phyloP scores from a whole-genome alignment of 2,888 invertebrate genomes.

The Seira sanloemensis region DNA sequence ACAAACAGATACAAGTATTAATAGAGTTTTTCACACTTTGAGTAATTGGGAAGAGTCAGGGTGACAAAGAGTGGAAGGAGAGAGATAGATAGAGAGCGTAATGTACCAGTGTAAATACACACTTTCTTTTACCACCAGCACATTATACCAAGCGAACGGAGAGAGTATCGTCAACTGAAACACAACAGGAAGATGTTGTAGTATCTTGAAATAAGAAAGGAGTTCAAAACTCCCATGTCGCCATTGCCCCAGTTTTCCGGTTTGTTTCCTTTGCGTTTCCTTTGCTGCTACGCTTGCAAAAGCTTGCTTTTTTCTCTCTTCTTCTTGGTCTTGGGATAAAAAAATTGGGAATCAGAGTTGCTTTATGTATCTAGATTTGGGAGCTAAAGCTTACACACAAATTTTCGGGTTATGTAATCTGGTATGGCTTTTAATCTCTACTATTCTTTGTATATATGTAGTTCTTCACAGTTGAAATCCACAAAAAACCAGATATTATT shows the following conservation, averaged over 20 bases:
- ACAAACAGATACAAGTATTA: not conserved
- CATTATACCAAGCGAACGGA: not conserved
- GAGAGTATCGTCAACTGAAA: too few relatives aligned
- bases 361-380: not conserved
- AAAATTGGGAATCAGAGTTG: conserved; percentile 53
- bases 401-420: conserved; percentile 58
- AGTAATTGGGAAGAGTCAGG: not conserved
- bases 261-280: conserved; percentile 24
- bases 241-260: conserved; percentile 62
- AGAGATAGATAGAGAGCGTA: too few relatives aligned
- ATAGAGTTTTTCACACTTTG: not conserved
- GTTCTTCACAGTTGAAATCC: conserved; percentile 5
- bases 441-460: not conserved
- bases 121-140: not conserved
- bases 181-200: conserved; percentile 6
- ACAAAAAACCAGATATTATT: conserved; percentile 11
- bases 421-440: conserved; percentile 32
- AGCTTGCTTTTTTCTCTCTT: not conserved
- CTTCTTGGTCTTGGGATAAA: not conserved
- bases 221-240: conserved; percentile 62
- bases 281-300: not conserved
- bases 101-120: too few relatives aligned
- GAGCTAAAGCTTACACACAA: conserved; percentile 38
- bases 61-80: not conserved
- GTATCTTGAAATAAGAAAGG: conserved; percentile 25